Conservation (phyloP, 2,888 invertebrate species). For the Dorcus parallelipipedus region DNA sequence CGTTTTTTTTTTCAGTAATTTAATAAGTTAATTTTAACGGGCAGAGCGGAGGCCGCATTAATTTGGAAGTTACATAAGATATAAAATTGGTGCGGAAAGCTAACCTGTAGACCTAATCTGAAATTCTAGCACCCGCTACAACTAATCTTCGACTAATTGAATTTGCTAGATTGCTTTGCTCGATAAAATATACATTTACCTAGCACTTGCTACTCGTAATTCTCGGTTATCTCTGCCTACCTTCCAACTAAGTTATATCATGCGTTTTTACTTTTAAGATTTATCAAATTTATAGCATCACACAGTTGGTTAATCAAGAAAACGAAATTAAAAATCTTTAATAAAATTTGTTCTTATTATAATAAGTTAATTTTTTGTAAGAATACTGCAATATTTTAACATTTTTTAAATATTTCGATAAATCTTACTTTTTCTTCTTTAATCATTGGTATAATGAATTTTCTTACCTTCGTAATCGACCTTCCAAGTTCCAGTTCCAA, state of each 20-base stretch:
- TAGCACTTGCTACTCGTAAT: conserved; percentile 43
- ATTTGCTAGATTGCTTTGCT: conserved; percentile 50
- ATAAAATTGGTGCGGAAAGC: conserved; percentile 1
- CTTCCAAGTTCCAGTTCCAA: too few species aligned
- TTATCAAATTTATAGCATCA: background rate
- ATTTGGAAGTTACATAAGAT: background rate
- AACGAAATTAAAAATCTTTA: too few species aligned
- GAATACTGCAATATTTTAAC: too few species aligned
- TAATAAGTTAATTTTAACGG: background rate
- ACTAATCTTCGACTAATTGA: conserved; percentile 50
- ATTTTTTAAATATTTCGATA: too few species aligned
- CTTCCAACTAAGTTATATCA: conserved; percentile 1
- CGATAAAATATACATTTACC: conserved; percentile 50
- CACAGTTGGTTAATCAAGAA: background rate
- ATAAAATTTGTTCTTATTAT: too few species aligned
- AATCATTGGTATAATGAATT: too few species aligned
- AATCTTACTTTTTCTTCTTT: too few species aligned
- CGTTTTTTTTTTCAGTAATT: background rate
- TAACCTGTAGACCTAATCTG: conserved; percentile 31
- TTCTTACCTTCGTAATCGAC: too few species aligned
- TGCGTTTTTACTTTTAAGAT: conserved; percentile 1
- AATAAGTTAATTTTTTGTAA: too few species aligned
- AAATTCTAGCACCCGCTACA: conserved; percentile 37
- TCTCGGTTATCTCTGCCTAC: conserved; percentile 12
- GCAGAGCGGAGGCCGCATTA: background rate